Evolutionary conservation across 1,140 invertebrate genomes (phyloP).

Genomic region (Trichogramma pretiosum): DNA sequence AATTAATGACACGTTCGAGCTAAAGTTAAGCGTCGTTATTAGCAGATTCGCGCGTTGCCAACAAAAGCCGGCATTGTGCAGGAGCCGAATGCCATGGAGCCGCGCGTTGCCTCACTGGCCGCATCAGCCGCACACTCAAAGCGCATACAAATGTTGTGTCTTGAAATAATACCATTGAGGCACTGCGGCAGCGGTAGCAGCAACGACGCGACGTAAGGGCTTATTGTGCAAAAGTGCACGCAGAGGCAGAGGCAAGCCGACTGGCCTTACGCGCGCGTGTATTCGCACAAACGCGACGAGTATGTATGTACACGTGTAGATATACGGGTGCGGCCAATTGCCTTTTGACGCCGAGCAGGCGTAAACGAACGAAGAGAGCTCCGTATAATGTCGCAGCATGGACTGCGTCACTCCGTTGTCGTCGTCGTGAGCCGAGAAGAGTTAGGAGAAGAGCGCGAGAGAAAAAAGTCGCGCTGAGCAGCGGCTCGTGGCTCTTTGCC

Average conservation of each 20-base stretch:
- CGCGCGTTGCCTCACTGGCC: conserved; percentile 38
- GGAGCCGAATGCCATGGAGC: no score
- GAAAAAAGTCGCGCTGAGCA: background rate
- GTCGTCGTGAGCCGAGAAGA: background rate
- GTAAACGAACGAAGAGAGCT: no score
- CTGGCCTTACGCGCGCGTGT: background rate
- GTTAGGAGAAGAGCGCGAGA: background rate
- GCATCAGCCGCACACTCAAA: no score
- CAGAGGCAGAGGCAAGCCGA: no score
- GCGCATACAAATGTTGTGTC: conserved; percentile 25
- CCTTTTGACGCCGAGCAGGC: no score
- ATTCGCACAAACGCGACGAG: background rate
- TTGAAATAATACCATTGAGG: conserved; percentile 45
- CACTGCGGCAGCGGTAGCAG: background rate
- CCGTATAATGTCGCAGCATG: no score
- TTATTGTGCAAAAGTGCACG: no score
- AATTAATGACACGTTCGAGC: conserved; percentile 42
- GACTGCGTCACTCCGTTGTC: no score
- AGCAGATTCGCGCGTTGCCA: conserved; percentile 31
- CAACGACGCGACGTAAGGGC: no score
- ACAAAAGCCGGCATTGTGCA: conserved; percentile 41
- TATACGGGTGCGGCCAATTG: no score
- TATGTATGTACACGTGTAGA: no score
- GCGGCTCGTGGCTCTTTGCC: conserved; percentile 7
- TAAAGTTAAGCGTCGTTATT: conserved; percentile 44